phyloP scores from a whole-genome alignment of 2,113 vertebrate genomes.

The Synchiropus splendidus region DNA sequence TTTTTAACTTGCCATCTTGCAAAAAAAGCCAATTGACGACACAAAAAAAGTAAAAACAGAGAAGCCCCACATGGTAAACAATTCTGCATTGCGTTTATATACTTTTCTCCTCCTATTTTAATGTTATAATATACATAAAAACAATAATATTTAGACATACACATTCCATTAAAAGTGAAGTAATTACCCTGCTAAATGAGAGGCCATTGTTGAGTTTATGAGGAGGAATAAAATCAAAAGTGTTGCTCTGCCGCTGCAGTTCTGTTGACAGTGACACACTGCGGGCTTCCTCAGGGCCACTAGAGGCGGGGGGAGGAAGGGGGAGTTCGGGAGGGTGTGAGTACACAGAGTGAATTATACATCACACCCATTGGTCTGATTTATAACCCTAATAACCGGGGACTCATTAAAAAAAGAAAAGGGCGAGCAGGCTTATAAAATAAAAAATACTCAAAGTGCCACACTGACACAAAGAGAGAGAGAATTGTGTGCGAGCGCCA shows the following conservation, averaged over 20 bases:
- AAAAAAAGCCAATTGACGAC: no score
- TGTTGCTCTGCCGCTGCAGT: constrained; percentile 35
- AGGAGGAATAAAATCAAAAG: not conserved
- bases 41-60: no score
- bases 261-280: constrained; percentile 93
- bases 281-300: constrained; percentile 89
- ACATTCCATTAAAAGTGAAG: no score
- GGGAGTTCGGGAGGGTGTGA: constrained; percentile 77
- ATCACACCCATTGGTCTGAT: constrained; percentile 95
- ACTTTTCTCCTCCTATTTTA: no score
- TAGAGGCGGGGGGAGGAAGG: constrained; percentile 70
- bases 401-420: constrained; percentile 95
- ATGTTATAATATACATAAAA: no score
- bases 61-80: no score
- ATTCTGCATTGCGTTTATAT: no score
- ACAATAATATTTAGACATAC: no score
- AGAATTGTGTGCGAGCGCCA: constrained; percentile 34
- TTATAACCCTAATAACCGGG: constrained; percentile 99
- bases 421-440: constrained; percentile 63
- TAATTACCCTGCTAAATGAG: no score
- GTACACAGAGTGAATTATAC: constrained; percentile 99
- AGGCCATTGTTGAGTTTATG: no score
- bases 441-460: constrained; percentile 58
- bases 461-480: constrained; percentile 44
- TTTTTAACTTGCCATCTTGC: no score